Evolutionary conservation across 2,888 invertebrate genomes (phyloP).

Genomic region (Ctena decussata): DNA sequence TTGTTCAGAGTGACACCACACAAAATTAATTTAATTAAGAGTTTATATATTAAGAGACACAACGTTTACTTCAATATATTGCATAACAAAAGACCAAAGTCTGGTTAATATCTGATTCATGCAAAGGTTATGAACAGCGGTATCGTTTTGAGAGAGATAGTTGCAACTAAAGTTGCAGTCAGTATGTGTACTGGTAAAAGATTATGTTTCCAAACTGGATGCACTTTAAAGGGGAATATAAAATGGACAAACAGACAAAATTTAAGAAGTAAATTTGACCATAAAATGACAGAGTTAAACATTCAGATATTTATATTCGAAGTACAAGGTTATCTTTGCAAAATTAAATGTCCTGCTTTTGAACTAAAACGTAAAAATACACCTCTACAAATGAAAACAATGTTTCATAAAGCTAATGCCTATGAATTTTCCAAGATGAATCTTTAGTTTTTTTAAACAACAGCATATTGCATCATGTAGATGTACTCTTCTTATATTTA

Average conservation of each 20-base stretch:
- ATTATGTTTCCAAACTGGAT: background rate
- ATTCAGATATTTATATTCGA: too few species aligned
- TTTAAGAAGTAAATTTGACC: background rate
- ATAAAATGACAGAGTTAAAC: background rate
- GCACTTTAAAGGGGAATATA: slow-evolving; percentile 7
- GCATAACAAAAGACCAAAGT: slow-evolving; percentile 2
- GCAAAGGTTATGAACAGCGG: background rate
- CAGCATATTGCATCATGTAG: too few species aligned
- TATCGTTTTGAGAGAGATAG: background rate
- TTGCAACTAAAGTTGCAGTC: slow-evolving; percentile 1
- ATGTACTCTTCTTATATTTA: too few species aligned
- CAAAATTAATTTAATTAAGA: slow-evolving; percentile 6
- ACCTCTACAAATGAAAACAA: too few species aligned
- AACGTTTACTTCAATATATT: background rate
- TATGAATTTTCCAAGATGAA: too few species aligned
- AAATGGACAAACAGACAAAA: slow-evolving; percentile 13
- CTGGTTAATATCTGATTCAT: background rate
- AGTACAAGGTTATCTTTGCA: too few species aligned
- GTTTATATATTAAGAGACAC: background rate
- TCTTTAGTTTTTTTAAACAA: too few species aligned
- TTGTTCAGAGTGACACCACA: slow-evolving; percentile 8
- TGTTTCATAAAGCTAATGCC: too few species aligned
- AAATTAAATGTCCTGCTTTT: too few species aligned
- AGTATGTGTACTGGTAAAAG: slow-evolving; percentile 4
- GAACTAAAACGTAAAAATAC: too few species aligned